phyloP scores from a whole-genome alignment of 2,888 invertebrate genomes.

The Chloroclysta siterata region DNA sequence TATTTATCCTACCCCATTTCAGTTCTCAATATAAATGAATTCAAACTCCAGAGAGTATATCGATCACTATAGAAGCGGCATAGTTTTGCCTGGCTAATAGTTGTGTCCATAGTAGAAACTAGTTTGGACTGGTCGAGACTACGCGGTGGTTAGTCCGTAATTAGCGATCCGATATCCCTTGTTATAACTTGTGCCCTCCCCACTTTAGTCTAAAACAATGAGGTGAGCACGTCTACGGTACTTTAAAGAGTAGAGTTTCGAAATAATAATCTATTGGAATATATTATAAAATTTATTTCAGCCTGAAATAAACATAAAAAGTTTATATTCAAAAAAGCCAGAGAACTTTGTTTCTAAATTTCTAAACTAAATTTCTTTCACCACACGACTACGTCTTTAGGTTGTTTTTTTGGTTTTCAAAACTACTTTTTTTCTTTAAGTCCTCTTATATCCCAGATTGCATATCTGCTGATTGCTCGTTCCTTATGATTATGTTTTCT shows the following conservation, averaged over 20 bases:
- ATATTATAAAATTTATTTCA: too few species aligned
- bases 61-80: constrained; percentile 3
- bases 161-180: constrained; percentile 26
- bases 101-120: constrained; percentile 7
- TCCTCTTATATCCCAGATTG: too few species aligned
- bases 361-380: too few species aligned
- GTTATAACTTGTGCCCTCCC: constrained; percentile 26
- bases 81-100: constrained; percentile 18
- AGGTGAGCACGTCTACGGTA: constrained; percentile 1
- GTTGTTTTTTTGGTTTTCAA: too few species aligned
- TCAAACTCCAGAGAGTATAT: not conserved
- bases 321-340: too few species aligned
- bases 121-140: constrained; percentile 3
- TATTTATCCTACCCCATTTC: too few species aligned
- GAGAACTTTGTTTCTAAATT: too few species aligned
- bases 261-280: not conserved
- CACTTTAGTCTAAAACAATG: constrained; percentile 19
- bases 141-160: constrained; percentile 23
- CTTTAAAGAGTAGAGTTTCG: not conserved
- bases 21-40: not conserved
- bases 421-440: too few species aligned
- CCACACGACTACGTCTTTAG: too few species aligned
- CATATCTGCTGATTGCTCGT: too few species aligned
- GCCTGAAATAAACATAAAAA: too few species aligned
- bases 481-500: too few species aligned